phyloP scores from a whole-genome alignment of 2,113 vertebrate genomes.

The Brachypodius melanocephalos region DNA sequence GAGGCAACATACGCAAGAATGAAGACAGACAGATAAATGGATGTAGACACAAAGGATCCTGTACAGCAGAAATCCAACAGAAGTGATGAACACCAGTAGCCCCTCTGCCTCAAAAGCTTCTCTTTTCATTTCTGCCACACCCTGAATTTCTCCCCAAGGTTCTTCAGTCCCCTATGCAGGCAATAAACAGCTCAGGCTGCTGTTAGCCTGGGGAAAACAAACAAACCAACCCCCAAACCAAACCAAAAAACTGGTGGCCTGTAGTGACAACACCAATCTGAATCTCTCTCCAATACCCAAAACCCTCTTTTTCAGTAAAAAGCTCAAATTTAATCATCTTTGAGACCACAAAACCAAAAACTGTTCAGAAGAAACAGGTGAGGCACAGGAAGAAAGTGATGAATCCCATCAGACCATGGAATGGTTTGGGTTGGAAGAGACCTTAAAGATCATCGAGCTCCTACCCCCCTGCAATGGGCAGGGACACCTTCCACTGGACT shows the following conservation, averaged over 20 bases:
- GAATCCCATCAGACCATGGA: neutral
- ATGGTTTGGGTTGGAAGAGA: neutral
- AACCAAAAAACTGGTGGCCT: neutral
- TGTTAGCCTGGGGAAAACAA: neutral
- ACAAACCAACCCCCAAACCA: fast-evolving
- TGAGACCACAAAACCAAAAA: neutral
- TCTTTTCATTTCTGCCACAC: neutral
- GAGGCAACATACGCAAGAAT: neutral
- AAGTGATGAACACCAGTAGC: neutral
- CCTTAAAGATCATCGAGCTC: fast-evolving
- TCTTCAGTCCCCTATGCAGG: neutral
- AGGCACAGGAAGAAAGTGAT: neutral
- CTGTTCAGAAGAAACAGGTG: neutral
- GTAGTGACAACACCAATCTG: neutral
- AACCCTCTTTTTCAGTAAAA: neutral
- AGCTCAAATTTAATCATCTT: neutral
- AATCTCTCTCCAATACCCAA: neutral
- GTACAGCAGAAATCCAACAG: neutral
- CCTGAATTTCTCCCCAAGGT: neutral
- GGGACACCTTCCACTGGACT: neutral
- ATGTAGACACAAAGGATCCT: neutral
- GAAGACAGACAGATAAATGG: neutral
- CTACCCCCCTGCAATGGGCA: neutral
- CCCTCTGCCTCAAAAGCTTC: neutral
- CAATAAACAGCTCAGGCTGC: neutral